phyloP scores from a whole-genome alignment of 2,113 vertebrate genomes.

The Mugil cephalus region DNA sequence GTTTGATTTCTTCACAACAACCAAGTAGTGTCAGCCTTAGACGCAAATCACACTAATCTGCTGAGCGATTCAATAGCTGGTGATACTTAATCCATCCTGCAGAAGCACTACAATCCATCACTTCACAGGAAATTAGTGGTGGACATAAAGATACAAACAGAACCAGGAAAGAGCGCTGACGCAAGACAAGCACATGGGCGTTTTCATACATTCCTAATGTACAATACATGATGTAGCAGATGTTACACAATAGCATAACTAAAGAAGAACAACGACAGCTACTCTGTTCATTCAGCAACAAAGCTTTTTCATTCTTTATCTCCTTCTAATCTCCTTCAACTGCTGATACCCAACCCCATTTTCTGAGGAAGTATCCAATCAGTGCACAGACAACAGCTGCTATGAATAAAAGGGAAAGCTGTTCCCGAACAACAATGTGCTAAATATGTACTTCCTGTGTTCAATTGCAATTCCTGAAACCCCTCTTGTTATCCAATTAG shows the following conservation, averaged over 20 bases:
- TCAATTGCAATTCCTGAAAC: constrained; percentile 53
- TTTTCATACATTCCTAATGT: constrained; percentile 37
- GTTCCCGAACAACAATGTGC: constrained; percentile 62
- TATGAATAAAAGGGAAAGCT: constrained; percentile 15
- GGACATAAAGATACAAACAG: constrained; percentile 18
- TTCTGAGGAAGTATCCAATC: constrained; percentile 56
- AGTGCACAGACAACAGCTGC: constrained; percentile 22
- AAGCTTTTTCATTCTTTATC: constrained; percentile 2
- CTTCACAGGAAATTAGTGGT: constrained; percentile 1
- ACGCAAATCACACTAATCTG: neutral
- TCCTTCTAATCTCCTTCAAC: neutral
- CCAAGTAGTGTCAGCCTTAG: neutral
- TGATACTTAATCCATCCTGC: neutral
- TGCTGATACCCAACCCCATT: constrained; percentile 24
- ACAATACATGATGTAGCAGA: constrained; percentile 9
- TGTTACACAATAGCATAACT: constrained; percentile 1
- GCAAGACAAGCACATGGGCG: constrained; percentile 17
- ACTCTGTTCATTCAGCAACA: neutral
- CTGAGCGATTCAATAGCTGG: neutral
- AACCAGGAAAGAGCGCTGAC: constrained; percentile 7
- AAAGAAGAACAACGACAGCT: neutral
- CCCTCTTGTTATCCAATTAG: constrained; percentile 68
- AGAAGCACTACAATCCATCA: neutral
- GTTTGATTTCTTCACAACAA: no score
- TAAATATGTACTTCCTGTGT: constrained; percentile 70